These are phyloP conservation scores for Pseudolaguvia tuberculata DNA, from an alignment of 2,113 vertebrate genomes.

Conservation along the genomic window DNA sequence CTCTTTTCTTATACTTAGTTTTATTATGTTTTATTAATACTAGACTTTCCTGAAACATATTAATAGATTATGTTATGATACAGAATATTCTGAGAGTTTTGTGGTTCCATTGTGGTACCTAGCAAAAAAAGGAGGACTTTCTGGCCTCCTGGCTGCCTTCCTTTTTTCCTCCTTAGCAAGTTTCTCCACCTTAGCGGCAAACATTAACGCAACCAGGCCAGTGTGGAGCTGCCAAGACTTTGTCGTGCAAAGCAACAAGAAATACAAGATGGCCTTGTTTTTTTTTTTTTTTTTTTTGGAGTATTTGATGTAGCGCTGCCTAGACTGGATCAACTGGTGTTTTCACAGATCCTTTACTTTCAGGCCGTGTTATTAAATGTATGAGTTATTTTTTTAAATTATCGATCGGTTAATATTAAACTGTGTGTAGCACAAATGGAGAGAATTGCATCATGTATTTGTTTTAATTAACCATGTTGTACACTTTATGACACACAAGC, in stretches of 20 bases:
- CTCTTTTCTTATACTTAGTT: not conserved
- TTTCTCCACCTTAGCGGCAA: conserved; percentile 25
- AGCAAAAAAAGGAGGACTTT: too few relatives aligned
- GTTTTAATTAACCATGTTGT: conserved; percentile 29
- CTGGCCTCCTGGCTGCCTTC: conserved; percentile 56
- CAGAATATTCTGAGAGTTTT: conserved; percentile 36
- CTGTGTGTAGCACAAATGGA: not conserved
- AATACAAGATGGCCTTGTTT: conserved; percentile 64
- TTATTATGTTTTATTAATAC: conserved; percentile 14
- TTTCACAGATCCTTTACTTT: conserved; percentile 49
- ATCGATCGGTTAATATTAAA: not conserved
- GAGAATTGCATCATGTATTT: not conserved
- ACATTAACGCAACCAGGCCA: conserved; percentile 31
- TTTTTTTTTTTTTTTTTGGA: conserved; percentile 46
- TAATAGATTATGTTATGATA: not conserved
- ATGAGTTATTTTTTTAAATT: not conserved
- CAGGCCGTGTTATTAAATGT: not conserved
- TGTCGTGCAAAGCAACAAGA: conserved; percentile 58
- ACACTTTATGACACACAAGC: not conserved
- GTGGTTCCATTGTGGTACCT: conserved; percentile 58
- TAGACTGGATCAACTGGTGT: conserved; percentile 50
- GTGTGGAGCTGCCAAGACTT: conserved; percentile 19
- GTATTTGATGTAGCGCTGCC: conserved; percentile 45
- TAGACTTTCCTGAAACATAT: not conserved
- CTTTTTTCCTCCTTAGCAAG: conserved; percentile 38